Evolutionary conservation across 2,888 invertebrate species (phyloP).

Genomic region (Desoria tigrina): DNA sequence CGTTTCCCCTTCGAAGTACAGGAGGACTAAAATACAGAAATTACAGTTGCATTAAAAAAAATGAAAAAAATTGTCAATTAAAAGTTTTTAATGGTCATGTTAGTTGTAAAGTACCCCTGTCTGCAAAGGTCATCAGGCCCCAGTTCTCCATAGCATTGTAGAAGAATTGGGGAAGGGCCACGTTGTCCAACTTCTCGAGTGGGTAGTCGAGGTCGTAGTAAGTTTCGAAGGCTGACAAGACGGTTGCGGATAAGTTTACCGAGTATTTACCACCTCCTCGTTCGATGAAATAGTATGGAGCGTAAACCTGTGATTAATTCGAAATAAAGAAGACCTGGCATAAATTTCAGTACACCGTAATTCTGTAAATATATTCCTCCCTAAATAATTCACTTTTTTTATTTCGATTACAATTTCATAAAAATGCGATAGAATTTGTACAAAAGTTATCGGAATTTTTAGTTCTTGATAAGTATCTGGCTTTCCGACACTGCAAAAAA

Average conservation of each 20-base stretch:
- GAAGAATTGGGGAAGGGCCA: constrained; percentile 47
- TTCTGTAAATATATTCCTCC: too few relatives aligned
- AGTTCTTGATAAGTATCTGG: too few relatives aligned
- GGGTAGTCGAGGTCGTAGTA: constrained; percentile 74
- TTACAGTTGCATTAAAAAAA: too few relatives aligned
- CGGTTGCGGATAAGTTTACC: constrained; percentile 59
- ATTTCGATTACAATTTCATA: too few relatives aligned
- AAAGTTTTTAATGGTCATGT: constrained; percentile 13
- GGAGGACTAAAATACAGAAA: constrained; percentile 24
- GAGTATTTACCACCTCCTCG: constrained; percentile 43
- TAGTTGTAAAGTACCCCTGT: not conserved
- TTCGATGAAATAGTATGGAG: constrained; percentile 39
- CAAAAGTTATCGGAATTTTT: too few relatives aligned
- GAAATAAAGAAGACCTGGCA: too few relatives aligned
- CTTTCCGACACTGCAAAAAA: too few relatives aligned
- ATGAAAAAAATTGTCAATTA: constrained; percentile 30
- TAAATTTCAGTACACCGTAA: too few relatives aligned
- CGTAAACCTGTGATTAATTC: constrained; percentile 47
- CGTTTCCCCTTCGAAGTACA: constrained; percentile 43
- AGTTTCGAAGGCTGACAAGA: constrained; percentile 70
- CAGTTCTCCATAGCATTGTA: constrained; percentile 40
- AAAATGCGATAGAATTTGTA: too few relatives aligned
- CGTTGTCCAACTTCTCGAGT: constrained; percentile 56
- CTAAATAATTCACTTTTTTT: too few relatives aligned
- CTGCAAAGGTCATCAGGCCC: constrained; percentile 14